Base-by-base conservation (phyloP, 1,140 invertebrate genomes). In the Aphidius gifuensis region DNA sequence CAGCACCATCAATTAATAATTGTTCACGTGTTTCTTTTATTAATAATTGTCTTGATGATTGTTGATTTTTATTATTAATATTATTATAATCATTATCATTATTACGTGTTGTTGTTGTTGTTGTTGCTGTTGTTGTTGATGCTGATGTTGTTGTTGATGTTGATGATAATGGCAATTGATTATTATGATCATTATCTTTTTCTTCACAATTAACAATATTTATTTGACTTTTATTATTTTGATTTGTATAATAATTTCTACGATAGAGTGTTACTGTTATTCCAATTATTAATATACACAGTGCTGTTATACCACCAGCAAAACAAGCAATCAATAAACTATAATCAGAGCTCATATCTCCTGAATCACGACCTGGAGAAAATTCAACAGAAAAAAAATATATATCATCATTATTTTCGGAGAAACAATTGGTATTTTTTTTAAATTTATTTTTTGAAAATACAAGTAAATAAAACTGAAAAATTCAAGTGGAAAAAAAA, bases 301-400 rank as follows among this genome's bases (percentile, higher is more conserved):
- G 62, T 5, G 76, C 76, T 4, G 76, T 78, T 46, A 78, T 48
- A 8, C 76, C 73, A 9, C 76, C 75, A 21, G 75, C 75, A 58
- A 78, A 77, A 62, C 72, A 77, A 3, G 76, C 76, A 7, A 77
- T 72, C 60, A 78, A 51, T 16, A 78, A 67, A 65, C 75, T 78
- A 58, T 77, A 77, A 58, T 78, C 76, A n/a, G 64, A 65, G 16
- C 60, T 50, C n/a, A 71, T 69, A n/a, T 71, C 69, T 5, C 68
- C 66, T 0, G 75, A 73, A 6, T 71, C 76, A 39, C 70, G 74
- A 67, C 74, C 76, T 78, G 16, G 3, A 61, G 39, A 45, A 44
- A 55, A 45, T 53, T 39, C 1, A 57, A 9, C 9, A 40, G 6
- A 5, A n/a, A 45, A 32, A 32, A n/a, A 55, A 47, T 21, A 46